Evolutionary conservation across 2,113 vertebrate species (phyloP).

Genomic region (Sarotherodon lohbergeri): DNA sequence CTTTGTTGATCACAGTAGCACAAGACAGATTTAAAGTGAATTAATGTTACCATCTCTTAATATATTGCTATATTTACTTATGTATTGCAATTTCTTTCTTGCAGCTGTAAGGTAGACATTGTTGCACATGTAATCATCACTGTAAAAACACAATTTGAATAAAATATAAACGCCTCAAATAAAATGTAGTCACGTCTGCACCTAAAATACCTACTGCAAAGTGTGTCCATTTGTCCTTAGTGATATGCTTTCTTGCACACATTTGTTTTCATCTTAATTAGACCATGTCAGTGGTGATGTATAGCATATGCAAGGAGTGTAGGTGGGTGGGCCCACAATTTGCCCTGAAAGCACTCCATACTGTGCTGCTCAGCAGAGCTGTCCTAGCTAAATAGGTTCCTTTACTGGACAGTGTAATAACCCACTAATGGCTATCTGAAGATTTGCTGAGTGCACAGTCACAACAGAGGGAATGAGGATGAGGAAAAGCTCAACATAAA

Average conservation of each 20-base stretch:
- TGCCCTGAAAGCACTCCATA: slow-evolving; percentile 65
- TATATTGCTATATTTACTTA: no score
- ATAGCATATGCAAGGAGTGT: slow-evolving; percentile 35
- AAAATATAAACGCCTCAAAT: neutral
- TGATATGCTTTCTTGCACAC: neutral
- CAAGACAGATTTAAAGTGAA: neutral
- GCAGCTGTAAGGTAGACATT: neutral
- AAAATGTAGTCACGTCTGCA: neutral
- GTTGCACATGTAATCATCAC: neutral
- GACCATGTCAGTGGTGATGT: slow-evolving; percentile 58
- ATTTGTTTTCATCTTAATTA: slow-evolving; percentile 64
- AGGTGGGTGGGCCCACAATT: slow-evolving; percentile 37
- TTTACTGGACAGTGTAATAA: slow-evolving; percentile 65
- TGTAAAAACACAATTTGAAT: neutral
- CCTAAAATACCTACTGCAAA: neutral
- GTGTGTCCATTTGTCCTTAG: neutral
- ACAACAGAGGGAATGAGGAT: neutral
- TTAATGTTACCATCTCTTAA: no score
- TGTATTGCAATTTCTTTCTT: neutral
- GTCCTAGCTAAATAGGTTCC: slow-evolving; percentile 58
- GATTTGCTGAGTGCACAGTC: slow-evolving; percentile 59
- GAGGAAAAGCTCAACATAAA: neutral
- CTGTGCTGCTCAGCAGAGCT: slow-evolving; percentile 71
- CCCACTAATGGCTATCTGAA: slow-evolving; percentile 64
- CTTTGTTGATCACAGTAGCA: neutral